Evolutionary conservation across 2,113 vertebrate species (phyloP), one percentile per base, ranked within the genome.

Genomic region (Pangasianodon gigas): DNA sequence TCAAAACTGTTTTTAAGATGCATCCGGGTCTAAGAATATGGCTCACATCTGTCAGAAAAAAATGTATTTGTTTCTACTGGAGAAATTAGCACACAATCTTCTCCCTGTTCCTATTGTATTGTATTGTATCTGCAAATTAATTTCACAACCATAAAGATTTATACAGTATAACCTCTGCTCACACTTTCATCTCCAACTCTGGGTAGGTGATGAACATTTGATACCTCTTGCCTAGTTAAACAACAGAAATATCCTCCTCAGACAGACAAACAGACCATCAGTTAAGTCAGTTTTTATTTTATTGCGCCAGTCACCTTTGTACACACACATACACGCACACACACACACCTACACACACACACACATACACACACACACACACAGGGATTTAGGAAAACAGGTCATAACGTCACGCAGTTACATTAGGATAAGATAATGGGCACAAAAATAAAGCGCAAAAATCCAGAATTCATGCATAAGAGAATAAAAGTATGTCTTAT

Each of bases 321-420:
- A 37, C 60, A 74, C 89, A 69, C 74, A 81, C 58, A 83, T 44
- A 77, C 46, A 65, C 29, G 44, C 69, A 88, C 14, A 41, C 44
- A 87, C 32, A 41, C 41, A 58, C 86, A 83, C 81, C 69, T 32
- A 85, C 54, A 77, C 65, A 37, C 52, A 77, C 65, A 6, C 3
- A 82, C 65, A 79, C 41, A 88, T 37, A 75, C 56, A 56, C 65
- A 83, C 71, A 81, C 37, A 82, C 32, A 85, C 67, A 41, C n/a
- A 84, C 11, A 29, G 4, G 24, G 69, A 79, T 60, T 87, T 74
- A 75, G 71, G 52, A 29, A 74, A 74, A 52, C 69, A 75, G 67
- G 51, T 77, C 88, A 87, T 37, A 11, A 37, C 4, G 8, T 52
- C 58, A 51, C 8, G 41, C 44, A 41, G 32, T 37, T 0, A 52